Evolutionary conservation across 2,113 vertebrate genomes (phyloP).

Genomic region (Bubo scandiacus): DNA sequence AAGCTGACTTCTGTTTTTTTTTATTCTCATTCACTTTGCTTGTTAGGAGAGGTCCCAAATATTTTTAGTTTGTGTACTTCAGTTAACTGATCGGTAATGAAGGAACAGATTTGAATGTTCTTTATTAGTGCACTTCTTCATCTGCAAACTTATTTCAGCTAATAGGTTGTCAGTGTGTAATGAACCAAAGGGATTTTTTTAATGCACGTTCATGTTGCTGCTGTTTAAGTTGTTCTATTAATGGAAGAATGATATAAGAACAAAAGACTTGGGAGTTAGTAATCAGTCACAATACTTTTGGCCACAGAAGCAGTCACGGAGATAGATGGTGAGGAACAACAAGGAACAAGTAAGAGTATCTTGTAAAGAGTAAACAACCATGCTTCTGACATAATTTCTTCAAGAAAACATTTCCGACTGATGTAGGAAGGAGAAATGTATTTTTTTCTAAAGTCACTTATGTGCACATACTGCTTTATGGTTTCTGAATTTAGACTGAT

Average conservation of each 20-base stretch:
- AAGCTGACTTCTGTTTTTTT: not conserved
- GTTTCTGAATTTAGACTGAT: slow-evolving; percentile 44
- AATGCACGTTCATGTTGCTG: not conserved
- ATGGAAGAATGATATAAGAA: not conserved
- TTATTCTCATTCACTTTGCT: not conserved
- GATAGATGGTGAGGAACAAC: not conserved
- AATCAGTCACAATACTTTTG: not conserved
- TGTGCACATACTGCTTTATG: not conserved
- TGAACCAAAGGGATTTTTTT: not conserved
- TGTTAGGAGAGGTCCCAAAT: not conserved
- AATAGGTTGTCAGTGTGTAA: not conserved
- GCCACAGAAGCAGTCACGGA: not conserved
- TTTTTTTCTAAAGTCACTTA: not conserved
- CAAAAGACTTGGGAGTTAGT: not conserved
- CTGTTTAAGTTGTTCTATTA: not conserved
- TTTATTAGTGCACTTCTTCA: not conserved
- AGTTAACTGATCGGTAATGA: not conserved
- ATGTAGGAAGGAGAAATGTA: not conserved
- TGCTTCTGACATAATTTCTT: not conserved
- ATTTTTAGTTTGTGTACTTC: not conserved
- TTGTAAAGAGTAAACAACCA: not conserved
- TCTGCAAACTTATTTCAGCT: not conserved
- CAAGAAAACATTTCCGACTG: not conserved
- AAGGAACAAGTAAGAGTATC: not conserved
- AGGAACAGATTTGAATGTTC: not conserved